Percentiles rank a stretch among this genome's conserved stretches.
Evolutionary conservation across 2,888 invertebrate species (phyloP).

Genomic region (Ectropis crepuscularia): DNA sequence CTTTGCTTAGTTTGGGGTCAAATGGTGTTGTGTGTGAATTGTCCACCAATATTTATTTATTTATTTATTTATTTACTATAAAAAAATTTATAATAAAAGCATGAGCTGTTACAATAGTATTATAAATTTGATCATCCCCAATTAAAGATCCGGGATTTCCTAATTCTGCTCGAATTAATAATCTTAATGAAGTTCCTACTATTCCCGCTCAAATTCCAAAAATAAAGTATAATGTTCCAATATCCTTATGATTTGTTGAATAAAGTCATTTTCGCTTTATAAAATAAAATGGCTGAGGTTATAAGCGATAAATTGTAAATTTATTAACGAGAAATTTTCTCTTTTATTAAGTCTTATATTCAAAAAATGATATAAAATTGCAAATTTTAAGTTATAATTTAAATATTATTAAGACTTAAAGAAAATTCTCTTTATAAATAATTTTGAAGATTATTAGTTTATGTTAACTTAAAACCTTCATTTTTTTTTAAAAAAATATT

Average conservation of each 20-base stretch:
- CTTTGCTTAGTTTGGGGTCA: too few species aligned
- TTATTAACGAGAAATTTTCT: slow-evolving; percentile 82
- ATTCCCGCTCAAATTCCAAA: slow-evolving; percentile 88
- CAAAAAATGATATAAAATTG: slow-evolving; percentile 86
- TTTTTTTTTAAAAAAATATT: slow-evolving; percentile 61
- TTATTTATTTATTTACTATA: too few species aligned
- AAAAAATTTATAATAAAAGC: slow-evolving; percentile 94
- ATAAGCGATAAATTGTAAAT: slow-evolving; percentile 87
- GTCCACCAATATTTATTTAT: too few species aligned
- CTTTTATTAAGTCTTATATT: slow-evolving; percentile 84
- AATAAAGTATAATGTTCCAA: slow-evolving; percentile 89
- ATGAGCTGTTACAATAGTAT: slow-evolving; percentile 91
- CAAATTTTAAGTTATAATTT: slow-evolving; percentile 81
- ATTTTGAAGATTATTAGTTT: slow-evolving; percentile 88
- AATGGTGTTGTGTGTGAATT: too few species aligned
- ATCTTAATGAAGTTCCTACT: slow-evolving; percentile 88
- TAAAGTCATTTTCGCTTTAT: slow-evolving; percentile 87
- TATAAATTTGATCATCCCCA: slow-evolving; percentile 91
- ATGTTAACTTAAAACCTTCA: slow-evolving; percentile 84
- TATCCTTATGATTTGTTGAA: slow-evolving; percentile 91
- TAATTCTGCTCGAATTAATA: slow-evolving; percentile 90
- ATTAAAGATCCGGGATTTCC: slow-evolving; percentile 87
- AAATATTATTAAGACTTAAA: slow-evolving; percentile 83
- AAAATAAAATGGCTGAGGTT: slow-evolving; percentile 85
- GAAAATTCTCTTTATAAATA: slow-evolving; percentile 81